Evolutionary conservation across 2,797 vertebrate genomes (phyloP).

Genomic region (Pseudochaenichthys georgianus): DNA sequence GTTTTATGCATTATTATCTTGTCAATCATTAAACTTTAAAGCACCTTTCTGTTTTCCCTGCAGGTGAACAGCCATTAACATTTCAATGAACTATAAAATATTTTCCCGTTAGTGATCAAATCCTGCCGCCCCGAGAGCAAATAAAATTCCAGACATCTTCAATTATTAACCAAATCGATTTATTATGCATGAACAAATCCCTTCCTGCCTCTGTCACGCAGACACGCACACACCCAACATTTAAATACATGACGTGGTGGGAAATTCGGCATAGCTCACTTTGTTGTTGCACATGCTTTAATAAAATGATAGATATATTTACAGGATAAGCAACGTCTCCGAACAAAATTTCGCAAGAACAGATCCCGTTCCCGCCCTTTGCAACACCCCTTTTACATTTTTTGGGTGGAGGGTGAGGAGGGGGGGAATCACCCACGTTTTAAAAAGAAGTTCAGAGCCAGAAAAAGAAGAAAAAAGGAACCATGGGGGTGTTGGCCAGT

Average conservation of each 20-base stretch:
- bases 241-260: constrained; percentile 88
- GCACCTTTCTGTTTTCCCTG: not conserved
- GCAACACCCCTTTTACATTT: constrained; percentile 61
- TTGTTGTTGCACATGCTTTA: constrained; percentile 98
- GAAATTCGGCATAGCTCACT: constrained; percentile 86
- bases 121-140: constrained; percentile 26
- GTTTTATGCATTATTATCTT: not conserved
- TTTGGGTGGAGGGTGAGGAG: not conserved
- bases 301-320: constrained; percentile 98
- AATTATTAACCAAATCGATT: constrained; percentile 88
- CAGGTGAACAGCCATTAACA: not conserved
- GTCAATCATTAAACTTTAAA: not conserved
- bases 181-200: constrained; percentile 88
- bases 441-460: constrained; percentile 73
- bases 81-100: not conserved
- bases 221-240: constrained; percentile 73
- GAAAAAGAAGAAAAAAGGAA: constrained; percentile 61
- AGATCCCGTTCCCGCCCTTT: constrained; percentile 80
- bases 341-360: constrained; percentile 64
- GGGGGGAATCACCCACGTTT: constrained; percentile 73
- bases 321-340: constrained; percentile 90
- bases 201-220: constrained; percentile 75
- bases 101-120: not conserved
- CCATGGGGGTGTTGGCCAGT: constrained; percentile 90
- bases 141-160: constrained; percentile 56